Evolutionary conservation across 2,888 invertebrate genomes (phyloP), one percentile per base, ranked within the genome.

Genomic region (Clunio marinus): DNA sequence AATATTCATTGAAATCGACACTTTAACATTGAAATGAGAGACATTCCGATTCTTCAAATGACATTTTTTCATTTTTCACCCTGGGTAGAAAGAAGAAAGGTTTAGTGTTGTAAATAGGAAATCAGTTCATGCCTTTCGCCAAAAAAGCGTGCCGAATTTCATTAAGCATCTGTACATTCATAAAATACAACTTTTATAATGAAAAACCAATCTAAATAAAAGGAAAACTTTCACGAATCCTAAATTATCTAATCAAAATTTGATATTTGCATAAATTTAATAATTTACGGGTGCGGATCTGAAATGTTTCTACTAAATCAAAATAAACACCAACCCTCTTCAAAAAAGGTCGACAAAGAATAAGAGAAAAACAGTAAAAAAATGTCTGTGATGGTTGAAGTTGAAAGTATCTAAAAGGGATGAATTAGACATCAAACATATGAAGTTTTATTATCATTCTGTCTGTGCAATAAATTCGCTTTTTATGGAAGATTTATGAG

Each of bases 1-100:
- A 59, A 59, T 59, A 59, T 59, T 59, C 59, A 59, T 59, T 8
- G 59, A 59, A 59, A 59, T 59, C 28, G 59, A 59, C 59, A 59
- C 59, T 59, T 59, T 59, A 15, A 57, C 28, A 10, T 59, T 24
- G 28, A 22, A 59, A 35, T 32, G 22, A 32, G 55, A 55, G 10
- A 45, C 45, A 45, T 45, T 45, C 10, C 4, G n/a, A 59, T 59
- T 32, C n/a, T 32, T 32, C 32, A 32, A 32, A 7, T 32, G 32
- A 32, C 32, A 32, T 7, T 32, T 32, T 32, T 32, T 32, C n/a
- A n/a, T n/a, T n/a, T n/a, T n/a, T n/a, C n/a, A n/a, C n/a, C n/a
- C n/a, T n/a, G n/a, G n/a, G n/a, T n/a, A n/a, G n/a, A n/a, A n/a
- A n/a, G n/a, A n/a, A n/a, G n/a, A n/a, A n/a, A 8, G 32, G 32